Percentiles rank a stretch among this genome's conserved stretches.
These are phyloP conservation scores for Stenoptilia bipunctidactyla DNA, from an alignment of 2,888 invertebrate species.

Conservation along the genomic window DNA sequence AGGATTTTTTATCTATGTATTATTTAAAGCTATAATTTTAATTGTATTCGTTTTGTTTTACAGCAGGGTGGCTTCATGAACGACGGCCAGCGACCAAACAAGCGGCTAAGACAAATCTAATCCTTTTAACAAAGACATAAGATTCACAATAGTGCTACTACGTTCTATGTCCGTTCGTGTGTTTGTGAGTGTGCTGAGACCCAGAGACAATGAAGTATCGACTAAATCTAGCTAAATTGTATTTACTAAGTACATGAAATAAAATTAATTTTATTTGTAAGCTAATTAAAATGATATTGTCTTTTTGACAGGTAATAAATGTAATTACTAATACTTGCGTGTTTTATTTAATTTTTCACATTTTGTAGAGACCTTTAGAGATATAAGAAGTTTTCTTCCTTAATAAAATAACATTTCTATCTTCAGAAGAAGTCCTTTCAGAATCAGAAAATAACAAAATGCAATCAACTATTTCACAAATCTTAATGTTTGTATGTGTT, in stretches of 20 bases:
- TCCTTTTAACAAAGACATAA: slow-evolving; percentile 20
- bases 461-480: no score
- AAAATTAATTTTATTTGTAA: slow-evolving; percentile 51
- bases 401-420: no score
- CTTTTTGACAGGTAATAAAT: slow-evolving; percentile 67
- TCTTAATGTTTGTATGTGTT: no score
- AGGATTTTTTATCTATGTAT: no score
- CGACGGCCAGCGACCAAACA: slow-evolving; percentile 66
- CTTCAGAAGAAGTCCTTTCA: no score
- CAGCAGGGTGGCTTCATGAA: slow-evolving; percentile 65
- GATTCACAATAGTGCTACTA: slow-evolving; percentile 31
- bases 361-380: no score
- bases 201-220: slow-evolving; percentile 41
- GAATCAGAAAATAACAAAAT: no score
- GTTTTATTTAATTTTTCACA: slow-evolving; percentile 21
- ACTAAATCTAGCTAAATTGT: slow-evolving; percentile 63
- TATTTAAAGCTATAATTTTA: no score
- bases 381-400: no score
- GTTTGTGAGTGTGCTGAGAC: slow-evolving; percentile 53
- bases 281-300: slow-evolving; percentile 30
- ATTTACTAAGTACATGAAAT: slow-evolving; percentile 68
- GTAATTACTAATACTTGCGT: slow-evolving; percentile 51
- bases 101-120: slow-evolving; percentile 62
- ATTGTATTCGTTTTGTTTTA: slow-evolving; percentile 10
- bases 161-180: slow-evolving; percentile 36